A percentile compares a stretch with the other conserved stretches of the same genome.
phyloP scores from a whole-genome alignment of 2,888 invertebrate genomes.

The Serripes groenlandicus region DNA sequence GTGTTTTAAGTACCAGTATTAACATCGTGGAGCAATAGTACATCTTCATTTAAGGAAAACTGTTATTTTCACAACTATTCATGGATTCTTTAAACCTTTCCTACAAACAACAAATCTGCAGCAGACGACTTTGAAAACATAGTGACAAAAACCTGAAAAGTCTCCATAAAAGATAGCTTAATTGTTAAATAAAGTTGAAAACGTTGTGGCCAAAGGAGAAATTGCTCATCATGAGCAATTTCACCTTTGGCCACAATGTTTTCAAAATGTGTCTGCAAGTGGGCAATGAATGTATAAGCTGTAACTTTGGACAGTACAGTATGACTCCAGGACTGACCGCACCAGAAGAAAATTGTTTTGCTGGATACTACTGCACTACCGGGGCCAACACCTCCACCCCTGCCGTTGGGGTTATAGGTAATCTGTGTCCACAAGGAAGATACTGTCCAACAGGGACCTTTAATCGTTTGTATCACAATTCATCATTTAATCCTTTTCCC shows the following conservation, averaged over 20 bases:
- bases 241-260: too few relatives aligned
- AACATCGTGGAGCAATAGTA: too few relatives aligned
- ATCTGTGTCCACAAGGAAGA: slow-evolving; percentile 80
- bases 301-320: slow-evolving; percentile 81
- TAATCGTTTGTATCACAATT: slow-evolving; percentile 57
- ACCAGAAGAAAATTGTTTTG: slow-evolving; percentile 78
- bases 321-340: slow-evolving; percentile 77
- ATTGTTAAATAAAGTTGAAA: too few relatives aligned
- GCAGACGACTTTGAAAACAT: not conserved
- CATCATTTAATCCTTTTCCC: too few relatives aligned
- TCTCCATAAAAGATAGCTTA: not conserved
- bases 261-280: too few relatives aligned
- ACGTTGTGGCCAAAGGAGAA: too few relatives aligned
- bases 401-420: slow-evolving; percentile 80
- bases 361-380: slow-evolving; percentile 80
- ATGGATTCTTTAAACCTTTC: too few relatives aligned
- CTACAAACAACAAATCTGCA: too few relatives aligned
- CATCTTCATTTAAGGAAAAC: too few relatives aligned
- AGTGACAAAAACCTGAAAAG: not conserved
- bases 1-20: too few relatives aligned
- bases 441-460: slow-evolving; percentile 79
- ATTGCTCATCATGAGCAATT: too few relatives aligned
- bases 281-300: slow-evolving; percentile 78
- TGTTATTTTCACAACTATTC: too few relatives aligned
- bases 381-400: slow-evolving; percentile 80